These are phyloP conservation scores for Julus scandinavius DNA, from an alignment of 2,888 invertebrate species.

Conservation along the genomic window DNA sequence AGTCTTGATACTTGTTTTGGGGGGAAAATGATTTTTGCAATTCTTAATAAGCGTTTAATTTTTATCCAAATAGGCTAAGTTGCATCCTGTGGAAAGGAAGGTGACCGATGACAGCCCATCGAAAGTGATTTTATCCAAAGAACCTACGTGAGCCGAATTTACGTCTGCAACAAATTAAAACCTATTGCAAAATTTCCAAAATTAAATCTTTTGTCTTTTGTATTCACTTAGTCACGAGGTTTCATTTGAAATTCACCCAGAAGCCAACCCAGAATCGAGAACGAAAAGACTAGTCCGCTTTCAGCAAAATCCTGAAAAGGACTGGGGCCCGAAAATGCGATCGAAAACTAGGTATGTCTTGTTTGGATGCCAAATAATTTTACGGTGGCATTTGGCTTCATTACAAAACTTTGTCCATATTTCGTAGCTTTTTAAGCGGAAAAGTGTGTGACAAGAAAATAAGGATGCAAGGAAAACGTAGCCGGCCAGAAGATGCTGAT, in stretches of 20 bases:
- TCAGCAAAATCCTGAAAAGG: slow-evolving; percentile 84
- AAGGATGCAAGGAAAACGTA: slow-evolving; percentile 59
- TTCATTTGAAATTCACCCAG: slow-evolving; percentile 72
- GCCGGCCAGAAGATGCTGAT: slow-evolving; percentile 41
- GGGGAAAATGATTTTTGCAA: not conserved
- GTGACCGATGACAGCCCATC: slow-evolving; percentile 61
- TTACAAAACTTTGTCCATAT: not conserved
- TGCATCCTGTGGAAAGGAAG: slow-evolving; percentile 56
- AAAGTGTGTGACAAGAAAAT: slow-evolving; percentile 37
- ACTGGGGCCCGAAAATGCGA: slow-evolving; percentile 92
- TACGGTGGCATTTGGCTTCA: not conserved
- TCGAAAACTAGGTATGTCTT: slow-evolving; percentile 76
- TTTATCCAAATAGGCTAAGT: slow-evolving; percentile 61
- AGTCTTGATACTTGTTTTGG: not conserved
- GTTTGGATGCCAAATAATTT: not conserved
- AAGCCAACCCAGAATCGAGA: slow-evolving; percentile 84
- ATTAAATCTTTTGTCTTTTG: not conserved
- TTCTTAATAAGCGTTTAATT: not conserved
- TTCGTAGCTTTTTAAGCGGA: slow-evolving; percentile 28
- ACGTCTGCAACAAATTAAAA: not conserved
- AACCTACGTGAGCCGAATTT: slow-evolving; percentile 59
- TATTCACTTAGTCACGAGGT: slow-evolving; percentile 62
- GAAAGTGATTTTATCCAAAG: slow-evolving; percentile 68
- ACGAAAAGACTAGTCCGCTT: slow-evolving; percentile 79
- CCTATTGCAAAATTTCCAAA: not conserved